phyloP scores from a whole-genome alignment of 2,113 vertebrate genomes.

The Lophura nycthemera region DNA sequence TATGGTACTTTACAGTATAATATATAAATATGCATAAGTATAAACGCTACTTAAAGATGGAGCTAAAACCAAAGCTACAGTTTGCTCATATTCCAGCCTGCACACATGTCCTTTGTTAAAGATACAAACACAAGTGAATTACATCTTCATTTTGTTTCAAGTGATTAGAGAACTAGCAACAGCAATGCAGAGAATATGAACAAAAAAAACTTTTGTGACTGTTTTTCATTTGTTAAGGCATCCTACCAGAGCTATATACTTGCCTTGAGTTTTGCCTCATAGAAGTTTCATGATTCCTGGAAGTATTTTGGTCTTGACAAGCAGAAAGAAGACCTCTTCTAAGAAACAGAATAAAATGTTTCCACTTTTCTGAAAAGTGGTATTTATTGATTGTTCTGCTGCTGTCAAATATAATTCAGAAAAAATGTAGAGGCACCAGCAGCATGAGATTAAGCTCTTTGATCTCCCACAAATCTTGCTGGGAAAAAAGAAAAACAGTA shows the following conservation, averaged over 20 bases:
- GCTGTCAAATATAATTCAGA: neutral
- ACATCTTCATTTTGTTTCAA: neutral
- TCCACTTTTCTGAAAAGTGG: neutral
- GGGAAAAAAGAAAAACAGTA: neutral
- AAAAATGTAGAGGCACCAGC: neutral
- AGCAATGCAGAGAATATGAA: neutral
- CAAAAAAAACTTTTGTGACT: neutral
- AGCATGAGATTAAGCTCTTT: neutral
- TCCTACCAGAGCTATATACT: neutral
- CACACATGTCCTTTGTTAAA: neutral
- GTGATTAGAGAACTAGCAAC: neutral
- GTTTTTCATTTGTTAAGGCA: neutral
- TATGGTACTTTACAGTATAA: no score
- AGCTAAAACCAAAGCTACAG: neutral
- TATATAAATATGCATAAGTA: neutral
- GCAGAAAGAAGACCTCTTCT: neutral
- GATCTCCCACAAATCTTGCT: neutral
- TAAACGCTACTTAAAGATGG: neutral
- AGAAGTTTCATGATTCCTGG: neutral
- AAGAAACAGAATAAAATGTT: neutral
- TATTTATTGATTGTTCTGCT: neutral
- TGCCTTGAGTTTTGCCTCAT: neutral
- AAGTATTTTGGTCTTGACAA: neutral
- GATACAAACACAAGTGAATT: neutral
- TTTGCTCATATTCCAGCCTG: neutral